Evolutionary conservation across 2,113 vertebrate species (phyloP), one percentile per base, ranked within the genome.

Genomic region (Perognathus longimembris): DNA sequence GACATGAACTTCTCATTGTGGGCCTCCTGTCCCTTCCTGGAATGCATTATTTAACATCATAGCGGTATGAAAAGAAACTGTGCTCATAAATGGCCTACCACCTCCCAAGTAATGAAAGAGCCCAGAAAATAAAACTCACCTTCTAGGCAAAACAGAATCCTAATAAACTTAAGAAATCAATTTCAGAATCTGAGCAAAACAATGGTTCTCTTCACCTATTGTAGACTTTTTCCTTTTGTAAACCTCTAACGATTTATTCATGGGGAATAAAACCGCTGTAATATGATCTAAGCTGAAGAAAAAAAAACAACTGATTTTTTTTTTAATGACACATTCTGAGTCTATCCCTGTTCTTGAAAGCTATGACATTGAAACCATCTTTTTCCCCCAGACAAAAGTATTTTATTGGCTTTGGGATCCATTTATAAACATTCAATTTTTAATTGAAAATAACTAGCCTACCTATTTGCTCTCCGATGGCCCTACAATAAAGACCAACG

Each of bases 1-100:
- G 40, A 61, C 84, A 71, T 1, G 87, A 90, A 97, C 95, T 97
- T 96, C 86, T 76, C 94, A 85, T 88, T 96, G 96, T 97, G 78
- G 84, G 90, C 64, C 45, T 54, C 50, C 50, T 54, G 1, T 54
- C 50, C 50, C 50, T 54, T 6, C 9, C 78, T 28, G 84, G 87
- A 9, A 34, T 92, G 89, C 91, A 73, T 92, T 87, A 94, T 85
- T 97, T 79, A 94, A 82, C 92, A 71, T 54, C 11, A 78, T 77
- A 85, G 80, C 22, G 67, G 86, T 57, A 54, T 79, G 57, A 74
- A 54, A 54, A 54, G 50, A 54, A 50, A 14, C 10, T 2, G 38
- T 7, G 63, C 85, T 36, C 28, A 8, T n/a, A 36, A 85, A 86
- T 54, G 14, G 24, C 40, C 89, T 32, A 78, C 83, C 92, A 78